These are phyloP conservation scores for Nannospalax galili DNA, from an alignment of 2,113 vertebrate species.

Conservation along the genomic window DNA sequence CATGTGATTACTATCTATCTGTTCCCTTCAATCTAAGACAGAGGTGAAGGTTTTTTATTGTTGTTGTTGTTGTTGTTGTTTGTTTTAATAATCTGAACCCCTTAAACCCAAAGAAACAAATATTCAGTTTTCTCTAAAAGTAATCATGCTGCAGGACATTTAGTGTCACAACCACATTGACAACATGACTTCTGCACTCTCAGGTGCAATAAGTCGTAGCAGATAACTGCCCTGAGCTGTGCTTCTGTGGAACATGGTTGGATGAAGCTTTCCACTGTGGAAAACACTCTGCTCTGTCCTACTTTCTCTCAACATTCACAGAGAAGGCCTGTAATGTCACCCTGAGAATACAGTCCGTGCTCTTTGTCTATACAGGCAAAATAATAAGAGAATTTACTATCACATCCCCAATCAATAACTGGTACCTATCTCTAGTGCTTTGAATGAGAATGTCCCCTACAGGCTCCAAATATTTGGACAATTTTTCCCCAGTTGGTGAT, in stretches of 20 bases:
- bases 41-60: constrained; percentile 5
- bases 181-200: not conserved
- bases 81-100: too few relatives aligned
- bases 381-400: not conserved
- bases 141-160: constrained; percentile 11
- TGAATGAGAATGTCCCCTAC: too few relatives aligned
- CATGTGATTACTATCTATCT: not conserved
- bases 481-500: too few relatives aligned
- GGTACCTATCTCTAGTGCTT: too few relatives aligned
- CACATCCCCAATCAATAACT: not conserved
- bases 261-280: too few relatives aligned
- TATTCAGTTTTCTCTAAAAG: constrained; percentile 34
- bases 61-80: too few relatives aligned
- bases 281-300: not conserved
- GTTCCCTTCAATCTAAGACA: not conserved
- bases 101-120: not conserved
- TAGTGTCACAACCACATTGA: not conserved
- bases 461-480: too few relatives aligned
- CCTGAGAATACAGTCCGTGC: not conserved
- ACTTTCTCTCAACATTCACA: not conserved
- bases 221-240: not conserved
- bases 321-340: too few relatives aligned
- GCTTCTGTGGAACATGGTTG: not conserved
- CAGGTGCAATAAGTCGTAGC: not conserved
- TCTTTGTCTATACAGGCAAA: constrained; percentile 12